Base-by-base conservation (phyloP, 2,797 vertebrate species). In the Falco cherrug region DNA sequence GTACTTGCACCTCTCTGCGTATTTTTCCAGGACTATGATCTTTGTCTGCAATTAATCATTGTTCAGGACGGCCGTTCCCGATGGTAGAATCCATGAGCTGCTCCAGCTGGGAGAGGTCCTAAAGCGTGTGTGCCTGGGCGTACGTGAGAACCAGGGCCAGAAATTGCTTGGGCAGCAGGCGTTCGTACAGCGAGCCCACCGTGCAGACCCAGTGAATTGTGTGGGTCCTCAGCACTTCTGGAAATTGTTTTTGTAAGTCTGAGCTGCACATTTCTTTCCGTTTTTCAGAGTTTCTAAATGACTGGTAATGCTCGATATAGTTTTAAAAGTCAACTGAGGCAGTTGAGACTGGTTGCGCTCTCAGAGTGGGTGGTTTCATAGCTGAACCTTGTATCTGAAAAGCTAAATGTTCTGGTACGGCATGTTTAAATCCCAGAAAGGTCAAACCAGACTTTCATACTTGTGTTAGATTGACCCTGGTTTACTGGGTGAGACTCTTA, bases 391-490 rank as follows among this genome's bases (percentile, higher is more conserved):
- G 1, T 74, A 61, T 94, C 84, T 95, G 94, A 93, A 95, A 95
- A 87, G 93, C 45, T 3, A 84, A 94, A 86, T 86, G 87, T 95
- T 95, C 94, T 95, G 80, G 91, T 95, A 91, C 90, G 45, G 90
- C 7, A 1, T 87, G 89, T 93, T 95, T 90, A 89, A 97, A 77
- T 85, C 84, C 75, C 94, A 89, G 78, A 96, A 95, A 95, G 97
- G 94, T 97, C 96, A 97, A 92, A 75, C 29, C 78, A 96, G 96
- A 95, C 88, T 89, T 92, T 94, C 84, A 69, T 92, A 85, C 87
- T 93, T 83, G 64, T 74, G 89, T 94, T 92, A 95, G 71, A 43
- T 18, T 95, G 97, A 95, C 95, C 92, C 75, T 75, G 84, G 61
- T 91, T 95, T 96, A 73, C 81, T 92, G 94, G 8, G 2, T 87